Evolutionary conservation across 1,140 invertebrate genomes (phyloP).

Genomic region (Adelges cooleyi): DNA sequence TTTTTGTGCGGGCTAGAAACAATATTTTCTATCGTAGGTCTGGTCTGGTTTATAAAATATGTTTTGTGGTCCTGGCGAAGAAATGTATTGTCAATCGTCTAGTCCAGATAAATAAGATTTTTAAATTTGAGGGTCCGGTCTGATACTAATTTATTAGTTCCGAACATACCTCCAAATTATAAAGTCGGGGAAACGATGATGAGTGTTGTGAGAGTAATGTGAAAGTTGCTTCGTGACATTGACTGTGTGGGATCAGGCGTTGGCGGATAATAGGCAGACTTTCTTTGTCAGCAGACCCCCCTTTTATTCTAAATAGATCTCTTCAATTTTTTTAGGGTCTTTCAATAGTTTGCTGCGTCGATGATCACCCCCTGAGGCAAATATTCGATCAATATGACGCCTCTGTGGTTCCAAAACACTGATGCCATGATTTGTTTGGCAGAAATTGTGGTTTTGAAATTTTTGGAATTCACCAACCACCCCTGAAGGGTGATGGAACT

Average conservation of each 20-base stretch:
- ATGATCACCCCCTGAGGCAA: neutral
- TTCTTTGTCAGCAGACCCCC: constrained; percentile 29
- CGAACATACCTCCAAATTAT: too few species aligned
- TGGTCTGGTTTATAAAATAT: too few species aligned
- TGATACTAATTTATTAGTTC: too few species aligned
- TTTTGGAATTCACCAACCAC: constrained; percentile 13
- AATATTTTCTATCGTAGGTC: too few species aligned
- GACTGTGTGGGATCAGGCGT: constrained; percentile 35
- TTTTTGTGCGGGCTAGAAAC: too few species aligned
- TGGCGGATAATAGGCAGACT: constrained; percentile 35
- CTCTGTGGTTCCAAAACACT: constrained; percentile 25
- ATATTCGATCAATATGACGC: constrained; percentile 16
- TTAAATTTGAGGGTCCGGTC: too few species aligned
- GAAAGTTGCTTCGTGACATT: constrained; percentile 25
- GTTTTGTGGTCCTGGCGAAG: too few species aligned
- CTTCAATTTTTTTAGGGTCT: constrained; percentile 16
- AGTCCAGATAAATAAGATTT: too few species aligned
- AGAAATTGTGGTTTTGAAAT: neutral
- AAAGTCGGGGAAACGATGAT: too few species aligned
- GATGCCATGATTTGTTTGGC: constrained; percentile 14
- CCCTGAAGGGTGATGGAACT: too few species aligned
- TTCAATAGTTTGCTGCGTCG: constrained; percentile 29
- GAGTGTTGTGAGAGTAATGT: too few species aligned
- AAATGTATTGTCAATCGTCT: too few species aligned
- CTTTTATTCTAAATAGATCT: constrained; percentile 32